Evolutionary conservation across 2,888 invertebrate species (phyloP).

Genomic region (Allygus modestus): DNA sequence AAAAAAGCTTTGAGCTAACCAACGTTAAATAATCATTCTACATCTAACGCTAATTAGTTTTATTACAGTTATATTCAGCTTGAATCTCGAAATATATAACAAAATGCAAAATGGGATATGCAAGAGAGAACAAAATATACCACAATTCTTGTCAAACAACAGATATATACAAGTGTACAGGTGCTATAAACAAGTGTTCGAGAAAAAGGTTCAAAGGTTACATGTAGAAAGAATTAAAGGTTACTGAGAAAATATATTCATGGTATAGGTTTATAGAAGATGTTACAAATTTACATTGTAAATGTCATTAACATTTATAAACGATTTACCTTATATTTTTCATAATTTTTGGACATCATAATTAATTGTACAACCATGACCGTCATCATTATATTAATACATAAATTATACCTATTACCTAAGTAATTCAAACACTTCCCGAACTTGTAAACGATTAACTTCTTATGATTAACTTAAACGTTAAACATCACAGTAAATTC

Average conservation of each 20-base stretch:
- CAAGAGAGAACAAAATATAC: conserved; percentile 42
- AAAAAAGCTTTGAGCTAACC: conserved; percentile 66
- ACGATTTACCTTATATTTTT: not conserved
- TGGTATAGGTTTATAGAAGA: conserved; percentile 32
- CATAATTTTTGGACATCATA: not conserved
- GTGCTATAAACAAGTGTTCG: conserved; percentile 19
- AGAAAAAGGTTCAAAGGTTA: conserved; percentile 35
- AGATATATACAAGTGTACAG: conserved; percentile 52
- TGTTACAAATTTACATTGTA: conserved; percentile 40
- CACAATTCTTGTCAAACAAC: conserved; percentile 14
- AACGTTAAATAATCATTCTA: conserved; percentile 56
- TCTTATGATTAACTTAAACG: no score
- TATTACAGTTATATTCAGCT: conserved; percentile 43
- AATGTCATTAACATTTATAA: conserved; percentile 11
- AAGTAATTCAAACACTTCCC: no score
- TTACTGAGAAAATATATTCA: conserved; percentile 11
- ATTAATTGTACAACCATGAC: not conserved
- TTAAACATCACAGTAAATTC: no score
- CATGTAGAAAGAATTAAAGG: conserved; percentile 33
- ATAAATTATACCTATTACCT: no score
- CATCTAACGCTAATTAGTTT: conserved; percentile 39
- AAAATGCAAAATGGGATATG: conserved; percentile 49
- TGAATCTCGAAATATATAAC: conserved; percentile 20
- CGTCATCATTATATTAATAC: no score
- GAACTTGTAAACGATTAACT: no score